These are phyloP conservation scores for Tauraco erythrolophus DNA, from an alignment of 2,113 vertebrate genomes.

Conservation along the genomic window DNA sequence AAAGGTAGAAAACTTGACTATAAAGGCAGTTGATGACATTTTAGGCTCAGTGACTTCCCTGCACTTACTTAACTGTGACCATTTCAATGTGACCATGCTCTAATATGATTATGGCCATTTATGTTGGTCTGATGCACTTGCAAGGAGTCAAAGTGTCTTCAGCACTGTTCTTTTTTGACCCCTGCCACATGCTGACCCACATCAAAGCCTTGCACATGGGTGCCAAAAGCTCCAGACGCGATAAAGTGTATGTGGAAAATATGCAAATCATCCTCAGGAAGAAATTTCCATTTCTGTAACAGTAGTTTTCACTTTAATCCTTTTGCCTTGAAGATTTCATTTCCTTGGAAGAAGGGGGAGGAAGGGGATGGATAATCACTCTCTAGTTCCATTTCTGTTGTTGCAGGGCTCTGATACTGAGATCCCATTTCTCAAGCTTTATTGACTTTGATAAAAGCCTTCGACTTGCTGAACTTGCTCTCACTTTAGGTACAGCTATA, in stretches of 20 bases:
- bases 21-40: background rate
- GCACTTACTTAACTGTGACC: background rate
- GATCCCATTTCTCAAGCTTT: constrained; percentile 58
- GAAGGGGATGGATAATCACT: background rate
- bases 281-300: constrained; percentile 43
- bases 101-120: constrained; percentile 14
- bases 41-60: constrained; percentile 1
- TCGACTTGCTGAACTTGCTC: constrained; percentile 57
- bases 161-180: background rate
- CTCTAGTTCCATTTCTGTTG: constrained; percentile 42
- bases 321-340: constrained; percentile 53
- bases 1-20: background rate
- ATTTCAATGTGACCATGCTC: background rate
- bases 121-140: background rate
- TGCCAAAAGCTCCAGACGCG: background rate
- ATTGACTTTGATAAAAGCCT: constrained; percentile 69
- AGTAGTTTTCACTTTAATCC: constrained; percentile 43
- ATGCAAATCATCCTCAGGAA: constrained; percentile 23
- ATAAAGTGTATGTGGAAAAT: constrained; percentile 26
- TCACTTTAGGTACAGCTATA: constrained; percentile 49
- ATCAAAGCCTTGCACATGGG: background rate
- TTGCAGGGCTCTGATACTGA: constrained; percentile 16
- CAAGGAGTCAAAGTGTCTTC: background rate
- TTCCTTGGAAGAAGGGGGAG: background rate
- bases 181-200: background rate